A percentile compares a stretch with the other conserved stretches of the same genome.
These are phyloP conservation scores for Phyllostomus discolor DNA, from an alignment of 2,113 vertebrate genomes.

Conservation along the genomic window DNA sequence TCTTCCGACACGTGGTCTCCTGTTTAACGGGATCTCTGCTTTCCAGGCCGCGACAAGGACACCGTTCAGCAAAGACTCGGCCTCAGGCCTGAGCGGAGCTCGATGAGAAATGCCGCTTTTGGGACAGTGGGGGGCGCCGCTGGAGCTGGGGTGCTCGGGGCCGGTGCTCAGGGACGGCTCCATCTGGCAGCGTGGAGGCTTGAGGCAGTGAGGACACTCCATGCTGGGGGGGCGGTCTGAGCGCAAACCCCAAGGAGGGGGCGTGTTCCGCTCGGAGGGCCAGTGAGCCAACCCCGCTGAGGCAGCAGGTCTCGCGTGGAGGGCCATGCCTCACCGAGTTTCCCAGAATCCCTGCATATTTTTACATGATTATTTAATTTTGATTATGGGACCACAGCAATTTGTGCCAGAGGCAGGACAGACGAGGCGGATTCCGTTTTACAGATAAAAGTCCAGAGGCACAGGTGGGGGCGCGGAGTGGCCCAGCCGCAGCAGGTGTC, in stretches of 20 bases:
- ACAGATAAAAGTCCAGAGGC: neutral
- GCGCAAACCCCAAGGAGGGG: neutral
- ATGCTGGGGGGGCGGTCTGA: neutral
- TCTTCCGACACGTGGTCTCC: neutral
- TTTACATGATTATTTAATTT: neutral
- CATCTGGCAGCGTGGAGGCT: neutral
- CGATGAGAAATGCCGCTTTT: neutral
- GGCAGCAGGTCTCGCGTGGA: neutral
- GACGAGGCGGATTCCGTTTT: neutral
- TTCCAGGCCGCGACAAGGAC: neutral
- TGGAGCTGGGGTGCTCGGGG: neutral
- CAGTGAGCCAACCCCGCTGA: too few relatives aligned
- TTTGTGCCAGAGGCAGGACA: neutral
- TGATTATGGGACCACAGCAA: neutral
- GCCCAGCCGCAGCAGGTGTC: neutral
- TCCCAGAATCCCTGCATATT: neutral
- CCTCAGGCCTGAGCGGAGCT: neutral
- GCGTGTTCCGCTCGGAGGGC: too few relatives aligned
- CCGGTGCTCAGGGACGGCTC: neutral
- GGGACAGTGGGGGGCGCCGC: neutral
- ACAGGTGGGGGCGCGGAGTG: neutral
- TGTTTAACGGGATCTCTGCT: neutral
- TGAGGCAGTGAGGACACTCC: neutral
- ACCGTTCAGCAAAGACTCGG: neutral
- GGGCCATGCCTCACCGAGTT: neutral